Percentiles rank a stretch among this genome's conserved stretches.
Conservation (phyloP, 2,888 invertebrate genomes). For the Ormyrus nitidulus region DNA sequence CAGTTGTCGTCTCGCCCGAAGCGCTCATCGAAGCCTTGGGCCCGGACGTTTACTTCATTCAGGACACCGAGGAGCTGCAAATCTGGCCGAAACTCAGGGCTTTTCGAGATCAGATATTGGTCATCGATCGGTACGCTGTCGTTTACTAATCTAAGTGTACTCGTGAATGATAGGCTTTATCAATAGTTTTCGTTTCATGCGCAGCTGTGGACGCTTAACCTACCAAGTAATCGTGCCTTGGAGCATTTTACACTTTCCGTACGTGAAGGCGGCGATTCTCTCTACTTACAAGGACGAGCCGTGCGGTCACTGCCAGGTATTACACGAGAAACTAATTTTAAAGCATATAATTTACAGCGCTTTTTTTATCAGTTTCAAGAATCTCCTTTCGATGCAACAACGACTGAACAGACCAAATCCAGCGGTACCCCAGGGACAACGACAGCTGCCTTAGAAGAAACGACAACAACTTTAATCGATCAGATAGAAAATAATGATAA, state of each 20-base stretch:
- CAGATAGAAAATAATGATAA: constrained; percentile 3
- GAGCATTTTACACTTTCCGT: constrained; percentile 72
- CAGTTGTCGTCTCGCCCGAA: constrained; percentile 53
- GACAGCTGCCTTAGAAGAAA: neutral
- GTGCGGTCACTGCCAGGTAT: constrained; percentile 69
- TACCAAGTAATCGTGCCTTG: constrained; percentile 73
- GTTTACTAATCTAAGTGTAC: neutral
- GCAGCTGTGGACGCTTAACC: constrained; percentile 71
- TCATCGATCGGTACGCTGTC: constrained; percentile 64
- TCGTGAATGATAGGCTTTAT: neutral
- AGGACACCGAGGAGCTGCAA: constrained; percentile 62
- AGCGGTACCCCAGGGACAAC: neutral
- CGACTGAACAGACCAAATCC: neutral
- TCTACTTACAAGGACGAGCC: constrained; percentile 72
- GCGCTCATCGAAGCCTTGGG: constrained; percentile 56
- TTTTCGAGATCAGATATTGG: constrained; percentile 66
- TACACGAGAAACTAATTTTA: neutral
- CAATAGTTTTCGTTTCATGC: neutral
- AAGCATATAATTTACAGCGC: neutral
- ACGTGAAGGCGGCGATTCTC: constrained; percentile 73
- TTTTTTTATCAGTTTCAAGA: constrained; percentile 29
- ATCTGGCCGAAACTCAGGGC: constrained; percentile 66
- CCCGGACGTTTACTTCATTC: constrained; percentile 62
- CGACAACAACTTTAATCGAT: neutral
- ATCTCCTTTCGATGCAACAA: neutral